These are phyloP conservation scores for Trypoxylon attenuatum DNA, from an alignment of 2,888 invertebrate genomes.

Conservation along the genomic window DNA sequence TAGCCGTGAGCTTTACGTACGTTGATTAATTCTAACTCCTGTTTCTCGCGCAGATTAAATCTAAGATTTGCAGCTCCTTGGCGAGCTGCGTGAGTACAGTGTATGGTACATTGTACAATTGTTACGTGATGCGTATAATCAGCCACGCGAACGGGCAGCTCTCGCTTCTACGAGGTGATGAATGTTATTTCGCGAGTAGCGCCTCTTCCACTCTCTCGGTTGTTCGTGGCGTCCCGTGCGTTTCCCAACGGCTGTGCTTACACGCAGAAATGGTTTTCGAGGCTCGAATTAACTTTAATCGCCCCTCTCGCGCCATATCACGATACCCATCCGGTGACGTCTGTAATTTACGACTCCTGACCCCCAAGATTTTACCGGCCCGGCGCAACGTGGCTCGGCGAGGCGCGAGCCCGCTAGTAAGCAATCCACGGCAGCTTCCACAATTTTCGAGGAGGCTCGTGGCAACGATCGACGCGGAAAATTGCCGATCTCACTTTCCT, in stretches of 20 bases:
- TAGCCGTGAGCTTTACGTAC: conserved; percentile 21
- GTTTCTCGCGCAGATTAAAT: conserved; percentile 33
- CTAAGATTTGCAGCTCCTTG: conserved; percentile 31
- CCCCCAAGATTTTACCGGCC: too few relatives aligned
- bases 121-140: conserved; percentile 38
- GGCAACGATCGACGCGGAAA: neutral
- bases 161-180: conserved; percentile 4
- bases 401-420: conserved; percentile 3
- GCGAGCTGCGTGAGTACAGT: conserved; percentile 1
- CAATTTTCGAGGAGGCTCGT: conserved; percentile 1
- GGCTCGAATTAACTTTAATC: conserved; percentile 1
- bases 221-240: neutral
- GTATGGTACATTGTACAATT: conserved; percentile 4
- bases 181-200: conserved; percentile 11
- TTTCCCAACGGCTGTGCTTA: conserved; percentile 1
- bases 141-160: conserved; percentile 11
- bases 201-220: neutral
- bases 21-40: conserved; percentile 37
- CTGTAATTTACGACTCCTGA: conserved; percentile 16
- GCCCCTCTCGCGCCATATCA: conserved; percentile 4
- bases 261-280: conserved; percentile 3
- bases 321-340: neutral
- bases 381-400: conserved; percentile 11
- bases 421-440: neutral
- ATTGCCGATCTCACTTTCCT: neutral